Conservation (phyloP, 2,888 invertebrate species). For the Epirrhoe alternata region DNA sequence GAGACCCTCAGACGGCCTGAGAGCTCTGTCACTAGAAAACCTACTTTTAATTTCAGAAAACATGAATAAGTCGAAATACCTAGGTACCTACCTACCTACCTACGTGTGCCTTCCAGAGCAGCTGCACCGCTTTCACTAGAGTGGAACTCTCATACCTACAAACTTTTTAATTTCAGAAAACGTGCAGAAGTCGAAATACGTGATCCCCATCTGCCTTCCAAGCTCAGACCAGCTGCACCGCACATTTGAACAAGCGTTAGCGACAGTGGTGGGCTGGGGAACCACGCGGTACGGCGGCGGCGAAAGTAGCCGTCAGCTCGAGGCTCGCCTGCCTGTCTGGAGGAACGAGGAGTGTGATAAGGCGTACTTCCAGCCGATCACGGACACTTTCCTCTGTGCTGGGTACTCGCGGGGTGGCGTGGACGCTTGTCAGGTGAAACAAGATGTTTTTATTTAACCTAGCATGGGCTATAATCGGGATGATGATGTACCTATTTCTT, state of each 20-base stretch:
- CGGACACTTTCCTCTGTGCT: conserved; percentile 95
- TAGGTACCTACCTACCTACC: too few relatives aligned
- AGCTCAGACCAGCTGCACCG: conserved; percentile 79
- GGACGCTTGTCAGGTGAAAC: conserved; percentile 94
- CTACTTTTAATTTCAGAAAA: too few relatives aligned
- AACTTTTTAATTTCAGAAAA: conserved; percentile 75
- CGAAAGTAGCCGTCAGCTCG: conserved; percentile 93
- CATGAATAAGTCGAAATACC: too few relatives aligned
- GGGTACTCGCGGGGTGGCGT: conserved; percentile 95
- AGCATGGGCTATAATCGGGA: too few relatives aligned
- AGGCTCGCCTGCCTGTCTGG: conserved; percentile 95
- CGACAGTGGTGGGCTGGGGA: conserved; percentile 97
- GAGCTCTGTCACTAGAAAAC: too few relatives aligned
- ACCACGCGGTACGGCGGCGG: conserved; percentile 95
- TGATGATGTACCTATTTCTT: too few relatives aligned
- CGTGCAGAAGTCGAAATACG: conserved; percentile 92
- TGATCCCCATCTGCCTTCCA: conserved; percentile 95
- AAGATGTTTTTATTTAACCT: neutral
- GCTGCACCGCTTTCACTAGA: neutral
- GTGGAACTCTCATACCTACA: neutral
- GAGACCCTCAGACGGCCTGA: too few relatives aligned
- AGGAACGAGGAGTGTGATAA: conserved; percentile 95
- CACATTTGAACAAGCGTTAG: conserved; percentile 89
- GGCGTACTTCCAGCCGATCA: conserved; percentile 97
- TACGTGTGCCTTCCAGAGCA: too few relatives aligned